phyloP scores from a whole-genome alignment of 2,888 invertebrate genomes.

The Chironomus tentans region DNA sequence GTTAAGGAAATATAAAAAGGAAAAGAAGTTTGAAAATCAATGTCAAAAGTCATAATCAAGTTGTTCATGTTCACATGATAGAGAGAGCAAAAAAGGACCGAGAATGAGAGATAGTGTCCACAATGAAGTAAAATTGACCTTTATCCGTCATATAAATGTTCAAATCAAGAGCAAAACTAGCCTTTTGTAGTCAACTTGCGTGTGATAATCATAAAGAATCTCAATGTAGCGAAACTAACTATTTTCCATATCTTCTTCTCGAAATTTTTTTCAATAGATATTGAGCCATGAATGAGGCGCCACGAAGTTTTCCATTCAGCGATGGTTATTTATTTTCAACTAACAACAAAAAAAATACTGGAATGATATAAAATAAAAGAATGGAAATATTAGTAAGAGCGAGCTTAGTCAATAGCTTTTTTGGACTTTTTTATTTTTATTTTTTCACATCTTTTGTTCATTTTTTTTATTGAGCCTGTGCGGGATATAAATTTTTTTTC shows the following conservation, averaged over 20 bases:
- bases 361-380: background rate
- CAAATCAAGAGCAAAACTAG: too few species aligned
- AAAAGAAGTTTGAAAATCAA: too few species aligned
- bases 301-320: slow-evolving; percentile 21
- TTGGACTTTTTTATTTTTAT: background rate
- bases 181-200: too few species aligned
- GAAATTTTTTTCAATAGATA: background rate
- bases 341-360: background rate
- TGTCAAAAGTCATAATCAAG: too few species aligned
- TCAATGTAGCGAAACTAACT: too few species aligned
- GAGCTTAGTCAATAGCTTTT: background rate
- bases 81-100: too few species aligned
- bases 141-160: too few species aligned
- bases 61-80: too few species aligned
- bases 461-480: background rate
- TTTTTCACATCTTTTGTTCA: background rate
- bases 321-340: slow-evolving; percentile 5
- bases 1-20: too few species aligned
- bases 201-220: too few species aligned
- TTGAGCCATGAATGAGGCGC: slow-evolving; percentile 17
- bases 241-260: background rate
- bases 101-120: too few species aligned
- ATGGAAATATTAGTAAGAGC: background rate
- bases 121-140: too few species aligned
- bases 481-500: background rate